Conservation (phyloP, 2,888 invertebrate species). For the Acrobasis consociella region DNA sequence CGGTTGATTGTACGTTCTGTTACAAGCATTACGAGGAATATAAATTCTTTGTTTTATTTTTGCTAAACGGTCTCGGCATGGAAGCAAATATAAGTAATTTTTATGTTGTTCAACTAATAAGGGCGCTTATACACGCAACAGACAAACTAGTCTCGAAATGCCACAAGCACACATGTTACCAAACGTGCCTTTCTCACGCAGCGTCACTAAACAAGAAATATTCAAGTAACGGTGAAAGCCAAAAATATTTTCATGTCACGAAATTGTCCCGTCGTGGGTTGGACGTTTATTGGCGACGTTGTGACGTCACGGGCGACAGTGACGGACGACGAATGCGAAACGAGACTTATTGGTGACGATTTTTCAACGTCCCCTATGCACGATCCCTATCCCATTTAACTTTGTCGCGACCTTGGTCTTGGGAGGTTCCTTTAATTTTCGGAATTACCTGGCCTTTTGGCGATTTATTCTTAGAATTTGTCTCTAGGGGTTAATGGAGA, state of each 20-base stretch:
- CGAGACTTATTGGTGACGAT: constrained; percentile 73
- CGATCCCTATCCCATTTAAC: constrained; percentile 55
- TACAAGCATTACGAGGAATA: no score
- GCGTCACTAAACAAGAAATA: constrained; percentile 9
- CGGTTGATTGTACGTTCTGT: background rate
- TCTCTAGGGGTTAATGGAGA: background rate
- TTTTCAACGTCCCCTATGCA: constrained; percentile 66
- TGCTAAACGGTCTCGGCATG: background rate
- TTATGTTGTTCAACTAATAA: no score
- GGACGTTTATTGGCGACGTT: constrained; percentile 64
- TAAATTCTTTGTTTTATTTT: background rate
- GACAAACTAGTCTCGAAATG: background rate
- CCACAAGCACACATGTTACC: constrained; percentile 1
- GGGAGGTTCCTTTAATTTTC: constrained; percentile 12
- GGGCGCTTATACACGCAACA: no score
- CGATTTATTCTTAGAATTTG: background rate
- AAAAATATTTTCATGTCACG: constrained; percentile 19
- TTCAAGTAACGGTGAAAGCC: constrained; percentile 14
- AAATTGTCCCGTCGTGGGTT: constrained; percentile 20
- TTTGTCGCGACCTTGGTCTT: constrained; percentile 34
- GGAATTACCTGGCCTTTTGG: background rate
- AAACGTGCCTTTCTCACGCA: constrained; percentile 6
- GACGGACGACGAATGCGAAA: constrained; percentile 71
- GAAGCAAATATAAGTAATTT: no score
- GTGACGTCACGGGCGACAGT: constrained; percentile 56